These are phyloP conservation scores for Montipora cactus DNA, from an alignment of 64 coral and sea anemone species.

Conservation along the genomic window DNA sequence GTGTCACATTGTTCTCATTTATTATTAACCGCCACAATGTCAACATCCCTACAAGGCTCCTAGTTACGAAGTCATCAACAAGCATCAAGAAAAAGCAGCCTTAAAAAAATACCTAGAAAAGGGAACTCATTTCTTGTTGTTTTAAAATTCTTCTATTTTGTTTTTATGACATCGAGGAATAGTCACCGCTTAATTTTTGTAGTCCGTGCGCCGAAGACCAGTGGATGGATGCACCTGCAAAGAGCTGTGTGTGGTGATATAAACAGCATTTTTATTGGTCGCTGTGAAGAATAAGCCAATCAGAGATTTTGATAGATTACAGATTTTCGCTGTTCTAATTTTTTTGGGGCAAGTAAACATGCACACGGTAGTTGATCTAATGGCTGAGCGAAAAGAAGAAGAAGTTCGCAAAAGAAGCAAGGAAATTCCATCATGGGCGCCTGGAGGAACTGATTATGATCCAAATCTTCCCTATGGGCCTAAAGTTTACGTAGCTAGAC, in stretches of 20 bases:
- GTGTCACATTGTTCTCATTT: too few relatives aligned
- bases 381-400: conserved; percentile 71
- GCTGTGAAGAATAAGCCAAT: conserved; percentile 43
- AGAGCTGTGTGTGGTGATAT: neutral
- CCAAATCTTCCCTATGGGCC: conserved; percentile 92
- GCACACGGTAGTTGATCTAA: conserved; percentile 78
- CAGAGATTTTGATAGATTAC: conserved; percentile 50
- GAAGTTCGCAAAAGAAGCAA: conserved; percentile 81
- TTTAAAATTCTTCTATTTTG: too few relatives aligned
- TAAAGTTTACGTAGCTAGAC: conserved; percentile 90
- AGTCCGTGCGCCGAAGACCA: too few relatives aligned
- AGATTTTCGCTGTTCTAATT: neutral
- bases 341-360: conserved; percentile 15
- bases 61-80: too few relatives aligned
- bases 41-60: too few relatives aligned
- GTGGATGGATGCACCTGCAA: too few relatives aligned
- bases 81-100: too few relatives aligned
- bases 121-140: too few relatives aligned
- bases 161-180: too few relatives aligned
- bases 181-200: too few relatives aligned
- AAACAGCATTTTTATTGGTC: conserved; percentile 75
- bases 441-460: conserved; percentile 90
- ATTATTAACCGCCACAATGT: too few relatives aligned
- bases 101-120: too few relatives aligned
- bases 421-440: conserved; percentile 93